Percentiles rank a stretch among this genome's conserved stretches.
These are phyloP conservation scores for Lymantria monacha DNA, from an alignment of 2,888 invertebrate genomes.

Conservation along the genomic window DNA sequence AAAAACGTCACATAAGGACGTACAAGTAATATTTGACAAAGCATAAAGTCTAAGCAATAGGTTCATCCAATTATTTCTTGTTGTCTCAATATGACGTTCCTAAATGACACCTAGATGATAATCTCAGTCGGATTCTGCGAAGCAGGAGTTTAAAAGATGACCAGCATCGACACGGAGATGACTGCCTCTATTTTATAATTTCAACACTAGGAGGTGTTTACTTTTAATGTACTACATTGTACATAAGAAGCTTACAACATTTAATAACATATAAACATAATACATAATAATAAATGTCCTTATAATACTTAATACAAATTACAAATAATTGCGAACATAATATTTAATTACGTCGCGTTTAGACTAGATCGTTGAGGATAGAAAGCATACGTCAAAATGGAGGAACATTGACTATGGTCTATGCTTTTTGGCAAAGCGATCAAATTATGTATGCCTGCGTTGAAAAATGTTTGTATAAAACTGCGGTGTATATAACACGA, in stretches of 20 bases:
- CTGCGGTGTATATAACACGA: conserved; percentile 48
- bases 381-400: conserved; percentile 73
- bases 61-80: background rate
- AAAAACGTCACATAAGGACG: conserved; percentile 5
- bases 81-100: conserved; percentile 6
- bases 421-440: conserved; percentile 66
- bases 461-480: conserved; percentile 36
- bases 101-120: conserved; percentile 42
- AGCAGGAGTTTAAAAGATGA: conserved; percentile 54
- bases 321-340: conserved; percentile 76
- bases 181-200: conserved; percentile 47
- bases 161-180: conserved; percentile 60
- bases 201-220: conserved; percentile 67
- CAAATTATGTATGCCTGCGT: conserved; percentile 50
- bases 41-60: conserved; percentile 8
- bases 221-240: conserved; percentile 69
- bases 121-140: conserved; percentile 56
- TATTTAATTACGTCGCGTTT: conserved; percentile 67
- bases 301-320: conserved; percentile 51
- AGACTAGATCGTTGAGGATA: conserved; percentile 83
- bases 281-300: conserved; percentile 64
- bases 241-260: conserved; percentile 66
- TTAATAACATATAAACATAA: conserved; percentile 65
- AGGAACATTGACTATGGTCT: conserved; percentile 61
- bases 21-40: conserved; percentile 5